Percentiles rank a stretch among this genome's conserved stretches.
These are phyloP conservation scores for Erpornis zantholeuca DNA, from an alignment of 2,113 vertebrate species.

Conservation along the genomic window DNA sequence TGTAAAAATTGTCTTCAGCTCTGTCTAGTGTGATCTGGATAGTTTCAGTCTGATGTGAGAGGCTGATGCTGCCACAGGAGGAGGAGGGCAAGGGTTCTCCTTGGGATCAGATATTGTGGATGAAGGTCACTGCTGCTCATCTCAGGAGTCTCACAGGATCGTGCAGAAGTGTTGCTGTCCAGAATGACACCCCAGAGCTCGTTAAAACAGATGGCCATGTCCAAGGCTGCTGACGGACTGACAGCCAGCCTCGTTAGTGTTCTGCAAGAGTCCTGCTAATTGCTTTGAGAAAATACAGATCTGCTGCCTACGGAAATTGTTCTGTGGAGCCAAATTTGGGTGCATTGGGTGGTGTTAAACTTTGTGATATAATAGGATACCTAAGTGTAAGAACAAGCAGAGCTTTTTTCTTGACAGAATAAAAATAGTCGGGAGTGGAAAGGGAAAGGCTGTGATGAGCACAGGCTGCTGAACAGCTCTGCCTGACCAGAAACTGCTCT, in stretches of 20 bases:
- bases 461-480: background rate
- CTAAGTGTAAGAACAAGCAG: background rate
- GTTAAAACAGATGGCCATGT: background rate
- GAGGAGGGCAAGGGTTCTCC: background rate
- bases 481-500: background rate
- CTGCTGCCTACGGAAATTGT: background rate
- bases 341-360: background rate
- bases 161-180: background rate
- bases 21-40: background rate
- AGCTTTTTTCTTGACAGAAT: background rate
- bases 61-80: background rate
- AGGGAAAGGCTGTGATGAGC: background rate
- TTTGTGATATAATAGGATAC: background rate
- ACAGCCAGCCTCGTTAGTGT: background rate
- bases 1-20: background rate
- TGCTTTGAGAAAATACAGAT: slow-evolving; percentile 1
- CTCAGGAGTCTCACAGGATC: background rate
- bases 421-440: background rate
- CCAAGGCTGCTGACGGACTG: background rate
- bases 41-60: background rate
- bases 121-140: background rate
- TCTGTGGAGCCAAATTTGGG: background rate
- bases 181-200: background rate
- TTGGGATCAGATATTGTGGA: background rate
- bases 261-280: slow-evolving; percentile 25